phyloP scores from a whole-genome alignment of 2,113 vertebrate species.

The Eptesicus fuscus region DNA sequence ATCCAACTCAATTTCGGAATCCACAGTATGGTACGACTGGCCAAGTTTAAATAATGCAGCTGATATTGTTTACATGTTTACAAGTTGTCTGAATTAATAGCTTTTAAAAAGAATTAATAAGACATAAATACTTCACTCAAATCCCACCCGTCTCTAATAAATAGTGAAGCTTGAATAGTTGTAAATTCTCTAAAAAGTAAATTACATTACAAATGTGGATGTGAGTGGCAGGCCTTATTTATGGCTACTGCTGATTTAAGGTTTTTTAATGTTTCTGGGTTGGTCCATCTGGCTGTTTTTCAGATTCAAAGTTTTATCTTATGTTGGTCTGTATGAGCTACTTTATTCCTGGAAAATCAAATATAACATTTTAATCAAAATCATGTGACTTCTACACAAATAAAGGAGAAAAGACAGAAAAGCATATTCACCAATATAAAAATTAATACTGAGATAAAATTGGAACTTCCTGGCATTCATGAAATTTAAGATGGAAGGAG shows the following conservation, averaged over 20 bases:
- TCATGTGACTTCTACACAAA: constrained; percentile 79
- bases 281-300: constrained; percentile 38
- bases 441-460: constrained; percentile 78
- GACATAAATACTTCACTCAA: constrained; percentile 40
- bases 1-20: not conserved
- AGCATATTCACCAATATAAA: constrained; percentile 80
- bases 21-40: not conserved
- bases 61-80: not conserved
- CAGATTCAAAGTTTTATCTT: constrained; percentile 63
- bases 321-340: constrained; percentile 56
- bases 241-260: not conserved
- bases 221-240: constrained; percentile 39
- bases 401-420: constrained; percentile 80
- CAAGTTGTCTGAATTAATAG: not conserved
- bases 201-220: constrained; percentile 34
- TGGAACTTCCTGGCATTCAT: constrained; percentile 72
- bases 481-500: constrained; percentile 66
- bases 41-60: not conserved
- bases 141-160: not conserved
- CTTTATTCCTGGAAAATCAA: constrained; percentile 82
- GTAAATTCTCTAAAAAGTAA: constrained; percentile 57
- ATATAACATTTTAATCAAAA: constrained; percentile 83
- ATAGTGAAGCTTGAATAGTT: constrained; percentile 42
- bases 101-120: constrained; percentile 23
- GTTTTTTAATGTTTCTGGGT: not conserved